A percentile compares a stretch with the other conserved stretches of the same genome.
Evolutionary conservation across 2,113 vertebrate genomes (phyloP).

Genomic region (Forbesichthys papilliferus): DNA sequence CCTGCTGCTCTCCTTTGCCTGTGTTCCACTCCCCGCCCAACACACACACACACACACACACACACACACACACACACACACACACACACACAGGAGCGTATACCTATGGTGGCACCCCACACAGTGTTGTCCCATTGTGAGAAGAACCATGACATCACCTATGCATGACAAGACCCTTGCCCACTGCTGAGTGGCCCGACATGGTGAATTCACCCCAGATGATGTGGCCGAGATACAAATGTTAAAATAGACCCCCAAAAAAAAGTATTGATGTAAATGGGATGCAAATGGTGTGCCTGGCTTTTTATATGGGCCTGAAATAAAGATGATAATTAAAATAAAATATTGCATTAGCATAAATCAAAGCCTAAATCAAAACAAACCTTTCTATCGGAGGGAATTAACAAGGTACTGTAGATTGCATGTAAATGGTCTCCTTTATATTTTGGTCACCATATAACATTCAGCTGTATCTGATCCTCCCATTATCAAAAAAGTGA

Average conservation of each 20-base stretch:
- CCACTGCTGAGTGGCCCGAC: not conserved
- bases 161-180: not conserved
- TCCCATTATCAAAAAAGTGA: no score
- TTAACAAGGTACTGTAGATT: no score
- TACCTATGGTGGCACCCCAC: not conserved
- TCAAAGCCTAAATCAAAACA: no score
- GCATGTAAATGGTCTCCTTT: no score
- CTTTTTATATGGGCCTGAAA: no score
- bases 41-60: constrained; percentile 13
- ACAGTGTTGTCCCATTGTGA: constrained; percentile 12
- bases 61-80: not conserved
- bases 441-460: no score
- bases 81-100: constrained; percentile 4
- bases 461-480: no score
- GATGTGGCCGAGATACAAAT: constrained; percentile 27
- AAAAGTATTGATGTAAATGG: constrained; percentile 3
- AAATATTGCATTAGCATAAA: no score
- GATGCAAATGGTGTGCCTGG: no score
- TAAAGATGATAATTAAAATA: no score
- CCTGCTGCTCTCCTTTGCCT: constrained; percentile 25
- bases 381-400: no score
- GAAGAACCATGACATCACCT: constrained; percentile 41
- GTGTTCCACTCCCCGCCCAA: constrained; percentile 10
- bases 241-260: constrained; percentile 4
- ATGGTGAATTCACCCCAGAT: constrained; percentile 29